Percentiles rank a stretch among this genome's conserved stretches.
Evolutionary conservation across 2,888 invertebrate species (phyloP).

Genomic region (Platycheirus albimanus): DNA sequence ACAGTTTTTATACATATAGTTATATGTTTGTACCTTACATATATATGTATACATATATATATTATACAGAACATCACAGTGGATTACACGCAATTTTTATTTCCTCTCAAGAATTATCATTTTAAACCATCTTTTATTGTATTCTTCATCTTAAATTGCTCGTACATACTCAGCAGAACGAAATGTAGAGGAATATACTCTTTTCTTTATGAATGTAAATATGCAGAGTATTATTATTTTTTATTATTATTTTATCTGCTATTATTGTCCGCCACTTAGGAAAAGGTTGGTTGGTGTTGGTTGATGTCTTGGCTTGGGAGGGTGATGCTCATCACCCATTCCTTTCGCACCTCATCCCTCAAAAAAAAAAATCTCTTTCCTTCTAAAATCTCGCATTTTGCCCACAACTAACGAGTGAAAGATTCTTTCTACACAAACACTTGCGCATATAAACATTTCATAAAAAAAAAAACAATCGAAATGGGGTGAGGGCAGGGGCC

Average conservation of each 20-base stretch:
- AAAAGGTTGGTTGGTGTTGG: constrained; percentile 26
- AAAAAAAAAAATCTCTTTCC: constrained; percentile 42
- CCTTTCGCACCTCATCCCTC: constrained; percentile 49
- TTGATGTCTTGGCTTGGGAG: constrained; percentile 23
- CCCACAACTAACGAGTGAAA: constrained; percentile 31
- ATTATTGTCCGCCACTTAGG: constrained; percentile 67
- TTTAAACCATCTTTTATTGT: constrained; percentile 66
- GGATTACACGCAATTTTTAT: constrained; percentile 61
- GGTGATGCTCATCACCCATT: constrained; percentile 33
- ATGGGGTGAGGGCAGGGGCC: constrained; percentile 21
- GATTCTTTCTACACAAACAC: constrained; percentile 51
- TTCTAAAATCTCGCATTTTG: constrained; percentile 39
- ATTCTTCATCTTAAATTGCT: constrained; percentile 61
- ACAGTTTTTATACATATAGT: too few relatives aligned
- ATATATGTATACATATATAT: not conserved
- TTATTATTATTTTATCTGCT: constrained; percentile 54
- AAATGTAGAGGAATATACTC: constrained; percentile 48
- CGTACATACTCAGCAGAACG: constrained; percentile 58
- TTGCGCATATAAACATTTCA: constrained; percentile 25
- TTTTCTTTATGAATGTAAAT: constrained; percentile 62
- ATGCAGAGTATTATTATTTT: constrained; percentile 53
- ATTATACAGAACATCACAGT: constrained; percentile 3
- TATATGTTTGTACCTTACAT: too few relatives aligned
- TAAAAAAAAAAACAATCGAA: constrained; percentile 31
- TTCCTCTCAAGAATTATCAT: constrained; percentile 64